These are phyloP conservation scores for Drosophila gunungcola DNA, from an alignment of 1,140 invertebrate species.

Conservation along the genomic window DNA sequence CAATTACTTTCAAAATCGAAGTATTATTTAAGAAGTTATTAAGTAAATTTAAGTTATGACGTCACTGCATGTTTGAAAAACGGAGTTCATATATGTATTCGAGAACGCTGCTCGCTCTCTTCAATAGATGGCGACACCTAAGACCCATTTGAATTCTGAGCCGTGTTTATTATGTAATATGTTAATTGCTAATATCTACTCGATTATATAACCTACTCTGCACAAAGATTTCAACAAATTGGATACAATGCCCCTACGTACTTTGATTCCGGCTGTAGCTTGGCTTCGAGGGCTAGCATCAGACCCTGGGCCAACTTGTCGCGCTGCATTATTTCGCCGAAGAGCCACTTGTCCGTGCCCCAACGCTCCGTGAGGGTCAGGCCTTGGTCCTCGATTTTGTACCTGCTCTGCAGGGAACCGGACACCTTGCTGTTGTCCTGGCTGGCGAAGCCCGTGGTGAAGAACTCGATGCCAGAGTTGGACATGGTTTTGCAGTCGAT, in stretches of 20 bases:
- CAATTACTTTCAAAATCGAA: too few species aligned
- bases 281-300: conserved; percentile 50
- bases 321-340: conserved; percentile 58
- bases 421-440: conserved; percentile 62
- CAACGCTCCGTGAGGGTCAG: conserved; percentile 61
- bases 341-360: conserved; percentile 64
- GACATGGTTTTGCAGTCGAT: conserved; percentile 62
- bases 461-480: conserved; percentile 57
- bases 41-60: not conserved
- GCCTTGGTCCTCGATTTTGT: conserved; percentile 62
- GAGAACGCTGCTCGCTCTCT: too few species aligned
- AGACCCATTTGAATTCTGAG: too few species aligned
- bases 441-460: conserved; percentile 48
- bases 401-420: conserved; percentile 65
- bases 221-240: not conserved
- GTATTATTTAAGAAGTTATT: not conserved
- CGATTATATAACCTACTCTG: not conserved
- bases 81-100: too few species aligned
- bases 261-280: conserved; percentile 43
- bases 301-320: conserved; percentile 63
- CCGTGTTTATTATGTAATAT: too few species aligned
- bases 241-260: conserved; percentile 15
- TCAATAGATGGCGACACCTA: too few species aligned
- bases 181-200: too few species aligned
- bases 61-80: too few species aligned